Percentiles rank a stretch among this genome's conserved stretches.
Conservation (phyloP, 2,888 invertebrate genomes). For the Tetropium fuscum region DNA sequence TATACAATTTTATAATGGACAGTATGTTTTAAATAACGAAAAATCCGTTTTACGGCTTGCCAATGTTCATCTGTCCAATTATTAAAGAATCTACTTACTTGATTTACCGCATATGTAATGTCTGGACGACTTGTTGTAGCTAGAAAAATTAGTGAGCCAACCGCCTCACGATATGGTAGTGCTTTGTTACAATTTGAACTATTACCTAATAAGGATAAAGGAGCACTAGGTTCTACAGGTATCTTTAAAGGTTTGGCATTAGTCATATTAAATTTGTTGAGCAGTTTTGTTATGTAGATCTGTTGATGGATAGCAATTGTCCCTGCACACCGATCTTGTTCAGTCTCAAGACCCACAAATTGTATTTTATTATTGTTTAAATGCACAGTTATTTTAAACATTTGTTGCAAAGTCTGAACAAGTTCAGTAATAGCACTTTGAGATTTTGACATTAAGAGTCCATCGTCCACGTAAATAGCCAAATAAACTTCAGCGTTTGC, state of each 20-base stretch:
- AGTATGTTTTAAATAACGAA: no score
- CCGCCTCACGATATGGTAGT: neutral
- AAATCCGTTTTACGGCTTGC: neutral
- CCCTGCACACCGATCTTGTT: constrained; percentile 2
- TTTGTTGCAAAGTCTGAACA: constrained; percentile 1
- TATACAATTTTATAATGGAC: neutral
- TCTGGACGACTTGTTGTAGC: neutral
- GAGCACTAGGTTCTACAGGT: neutral
- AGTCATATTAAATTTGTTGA: no score
- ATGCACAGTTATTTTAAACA: constrained; percentile 1
- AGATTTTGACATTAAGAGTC: neutral
- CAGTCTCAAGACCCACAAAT: neutral
- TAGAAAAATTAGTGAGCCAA: neutral
- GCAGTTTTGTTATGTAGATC: constrained; percentile 1
- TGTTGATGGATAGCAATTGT: constrained; percentile 2
- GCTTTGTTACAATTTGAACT: neutral
- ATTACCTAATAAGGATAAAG: neutral
- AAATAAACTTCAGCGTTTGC: no score
- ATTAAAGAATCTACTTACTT: neutral
- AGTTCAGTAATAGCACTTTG: neutral
- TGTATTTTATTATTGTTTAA: no score
- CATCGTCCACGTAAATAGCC: no score
- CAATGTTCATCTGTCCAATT: neutral
- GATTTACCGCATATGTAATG: neutral
- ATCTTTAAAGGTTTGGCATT: neutral